Base-by-base conservation (phyloP, 2,888 invertebrate species). In the Sipunculus nudus region DNA sequence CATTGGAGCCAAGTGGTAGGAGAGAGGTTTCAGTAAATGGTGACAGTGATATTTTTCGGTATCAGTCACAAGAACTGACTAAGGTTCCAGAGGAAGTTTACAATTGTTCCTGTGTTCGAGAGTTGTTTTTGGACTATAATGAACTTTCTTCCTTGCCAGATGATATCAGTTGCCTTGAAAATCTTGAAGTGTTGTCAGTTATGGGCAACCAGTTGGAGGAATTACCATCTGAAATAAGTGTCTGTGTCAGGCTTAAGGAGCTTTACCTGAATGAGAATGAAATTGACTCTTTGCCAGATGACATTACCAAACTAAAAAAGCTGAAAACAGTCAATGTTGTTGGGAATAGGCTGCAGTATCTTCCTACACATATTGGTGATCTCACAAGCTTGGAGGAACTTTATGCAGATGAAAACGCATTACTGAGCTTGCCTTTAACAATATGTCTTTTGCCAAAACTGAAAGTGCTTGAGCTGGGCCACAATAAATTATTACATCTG, bases 251-350 rank as follows among this genome's bases (percentile, higher is more conserved):
- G 40, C 53, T 78, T 6, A 29, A 61, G 46, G 74, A 74, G 52
- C 48, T 77, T 10, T 65, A 71, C 50, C 38, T 76, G 19, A 72
- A 70, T 71, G 77, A 77, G 62, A 78, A 78, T 62, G 53, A 57
- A 10, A 40, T 78, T 2, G 25, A 31, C 6, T 56, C 45, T 13
- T 58, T 78, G 4, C 70, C 75, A 35, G 67, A 67, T 43, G 67
- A 73, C 21, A 54, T 77, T 29, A 71, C 73, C 53, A 47, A 63
- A 16, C 58, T 76, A n/a, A 56, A 28, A 29, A 26, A 49, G 25
- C 57, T 77, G 4, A 50, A 67, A 50, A 64, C 56, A 32, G 38
- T 78, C 13, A 67, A 63, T 61, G 29, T 76, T 6, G 73, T 73
- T n/a, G 53, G 26, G 2, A 53, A 53, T 41, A 38, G 25, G 13